A percentile compares a stretch with the other conserved stretches of the same genome.
phyloP scores from a whole-genome alignment of 2,797 vertebrate species.

The Taenioides sp. region DNA sequence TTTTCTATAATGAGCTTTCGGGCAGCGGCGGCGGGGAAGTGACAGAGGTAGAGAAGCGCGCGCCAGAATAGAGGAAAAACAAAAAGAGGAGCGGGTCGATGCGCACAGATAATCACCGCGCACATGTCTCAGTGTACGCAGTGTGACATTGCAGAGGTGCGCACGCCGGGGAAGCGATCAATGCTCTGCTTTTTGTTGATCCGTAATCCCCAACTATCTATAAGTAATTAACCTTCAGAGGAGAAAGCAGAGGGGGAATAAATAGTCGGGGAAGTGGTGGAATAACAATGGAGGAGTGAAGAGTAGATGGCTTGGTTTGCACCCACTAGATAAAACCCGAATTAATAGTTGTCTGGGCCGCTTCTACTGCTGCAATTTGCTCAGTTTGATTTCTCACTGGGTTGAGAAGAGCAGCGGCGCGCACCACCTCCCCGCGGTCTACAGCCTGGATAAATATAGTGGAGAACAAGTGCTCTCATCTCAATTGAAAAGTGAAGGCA shows the following conservation, averaged over 20 bases:
- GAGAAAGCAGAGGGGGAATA: constrained; percentile 59
- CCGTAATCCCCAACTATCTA: constrained; percentile 78
- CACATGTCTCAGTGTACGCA: constrained; percentile 62
- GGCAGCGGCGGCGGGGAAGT: constrained; percentile 34
- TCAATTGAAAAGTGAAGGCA: constrained; percentile 20
- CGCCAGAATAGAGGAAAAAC: constrained; percentile 34
- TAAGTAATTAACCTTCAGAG: constrained; percentile 80
- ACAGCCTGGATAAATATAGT: constrained; percentile 34
- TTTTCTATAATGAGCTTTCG: constrained; percentile 64
- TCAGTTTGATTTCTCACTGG: constrained; percentile 33
- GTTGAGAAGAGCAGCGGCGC: constrained; percentile 15
- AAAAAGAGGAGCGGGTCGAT: constrained; percentile 64
- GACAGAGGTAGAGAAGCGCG: constrained; percentile 35
- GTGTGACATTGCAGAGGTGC: constrained; percentile 74
- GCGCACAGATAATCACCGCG: constrained; percentile 70
- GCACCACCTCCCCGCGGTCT: constrained; percentile 14
- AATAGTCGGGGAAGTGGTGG: constrained; percentile 50
- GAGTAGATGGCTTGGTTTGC: constrained; percentile 35
- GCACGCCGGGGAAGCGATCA: constrained; percentile 68
- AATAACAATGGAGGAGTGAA: constrained; percentile 60
- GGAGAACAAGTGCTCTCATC: constrained; percentile 16
- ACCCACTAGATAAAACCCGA: constrained; percentile 38
- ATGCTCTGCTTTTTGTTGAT: constrained; percentile 73
- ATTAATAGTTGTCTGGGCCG: constrained; percentile 47
- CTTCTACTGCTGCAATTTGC: constrained; percentile 45